Base-by-base conservation (phyloP, 2,797 vertebrate genomes). In the Alcedo quadribrachys region DNA sequence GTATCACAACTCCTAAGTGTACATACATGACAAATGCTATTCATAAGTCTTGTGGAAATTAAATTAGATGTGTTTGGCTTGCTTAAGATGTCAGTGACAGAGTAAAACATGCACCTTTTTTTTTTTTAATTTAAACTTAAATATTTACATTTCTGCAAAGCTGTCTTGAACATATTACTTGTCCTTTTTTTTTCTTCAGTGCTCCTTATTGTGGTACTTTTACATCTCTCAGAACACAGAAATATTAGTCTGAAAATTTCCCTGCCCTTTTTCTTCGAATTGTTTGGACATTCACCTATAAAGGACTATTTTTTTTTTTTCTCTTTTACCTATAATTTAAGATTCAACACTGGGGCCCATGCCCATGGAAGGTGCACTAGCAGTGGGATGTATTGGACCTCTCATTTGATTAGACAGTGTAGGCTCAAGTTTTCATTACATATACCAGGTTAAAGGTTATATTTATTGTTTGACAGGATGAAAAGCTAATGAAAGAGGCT, bases 401-500 rank as follows among this genome's bases (percentile, higher is more conserved):
- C 21, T 95, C 67, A 78, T 93, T 94, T 90, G 78, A 79, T 90
- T 91, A 93, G 85, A 89, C 58, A 77, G 61, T 75, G 63, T 50
- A 91, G 85, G 33, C 86, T 96, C 69, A 89, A 91, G 65, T 96
- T 94, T 93, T 95, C 91, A 87, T 87, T 96, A 91, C 68, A 90
- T 73, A 69, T 65, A 60, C 55, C 81, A 91, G 95, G 85, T 92
- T 94, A 93, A 92, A 94, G 91, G 92, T 96, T 96, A 54, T 92
- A 93, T 96, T 96, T 97, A 92, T 97, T 93, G 80, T 94, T 96
- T 97, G 93, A 95, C 95, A 94, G 70, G 67, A 93, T 92, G 87
- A 96, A 92, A 84, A 96, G 54, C 70, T 92, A 96, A 92, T 96
- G 87, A 97, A 95, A 90, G 80, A 93, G 76, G 55, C 93, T 95